These are phyloP conservation scores for Ciconia maguari DNA, from an alignment of 2,113 vertebrate genomes.

Conservation along the genomic window DNA sequence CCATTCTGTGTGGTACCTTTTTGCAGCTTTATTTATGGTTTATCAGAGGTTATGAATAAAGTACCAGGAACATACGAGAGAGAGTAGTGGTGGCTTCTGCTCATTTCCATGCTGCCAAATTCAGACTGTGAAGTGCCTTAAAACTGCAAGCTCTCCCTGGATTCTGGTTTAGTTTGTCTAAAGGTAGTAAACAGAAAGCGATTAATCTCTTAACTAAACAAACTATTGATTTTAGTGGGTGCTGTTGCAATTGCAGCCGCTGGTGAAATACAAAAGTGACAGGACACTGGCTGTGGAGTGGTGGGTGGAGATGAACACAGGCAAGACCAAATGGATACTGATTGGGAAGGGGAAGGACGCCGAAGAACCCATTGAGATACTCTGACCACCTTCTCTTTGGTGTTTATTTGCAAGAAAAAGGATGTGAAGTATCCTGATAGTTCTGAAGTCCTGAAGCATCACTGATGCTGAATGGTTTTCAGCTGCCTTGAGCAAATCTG, in stretches of 20 bases:
- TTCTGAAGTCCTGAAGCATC: neutral
- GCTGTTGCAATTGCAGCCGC: neutral
- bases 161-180: neutral
- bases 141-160: neutral
- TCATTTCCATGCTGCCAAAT: neutral
- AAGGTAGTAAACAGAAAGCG: neutral
- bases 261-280: neutral
- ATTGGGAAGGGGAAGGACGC: neutral
- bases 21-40: neutral
- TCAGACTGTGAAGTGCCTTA: neutral
- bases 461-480: neutral
- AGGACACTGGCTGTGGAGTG: neutral
- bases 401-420: neutral
- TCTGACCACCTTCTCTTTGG: neutral
- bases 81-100: neutral
- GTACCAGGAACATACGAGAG: neutral
- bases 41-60: neutral
- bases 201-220: neutral
- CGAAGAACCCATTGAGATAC: neutral
- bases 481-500: neutral
- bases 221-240: neutral
- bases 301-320: neutral
- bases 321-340: neutral
- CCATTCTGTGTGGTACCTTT: neutral
- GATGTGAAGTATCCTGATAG: neutral